Base-by-base conservation (phyloP, 2,888 invertebrate species). In the Sminthurides aquaticus region DNA sequence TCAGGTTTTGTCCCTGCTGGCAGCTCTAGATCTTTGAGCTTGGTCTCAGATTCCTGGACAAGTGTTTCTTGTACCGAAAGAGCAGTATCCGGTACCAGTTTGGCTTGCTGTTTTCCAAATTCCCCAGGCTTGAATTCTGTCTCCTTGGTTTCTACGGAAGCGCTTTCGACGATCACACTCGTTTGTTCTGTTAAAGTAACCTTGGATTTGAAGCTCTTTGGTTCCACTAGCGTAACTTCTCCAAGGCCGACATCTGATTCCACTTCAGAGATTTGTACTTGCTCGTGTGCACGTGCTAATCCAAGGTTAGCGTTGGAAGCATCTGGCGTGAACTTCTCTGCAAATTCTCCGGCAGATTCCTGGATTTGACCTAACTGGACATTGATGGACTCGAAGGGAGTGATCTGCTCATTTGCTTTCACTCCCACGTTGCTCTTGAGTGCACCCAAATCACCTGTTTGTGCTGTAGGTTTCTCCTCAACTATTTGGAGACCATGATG, bases 231-330 rank as follows among this genome's bases (percentile, higher is more conserved):
- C 2, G 27, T 27, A 11, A 67, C 57, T 43, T 61, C 61, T 20
- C 61, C 67, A 3, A 67, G 20, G 2, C n/a, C 49, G 1, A 60
- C 56, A 24, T 64, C 60, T 1, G 60, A 24, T 20, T 61, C 57
- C 2, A 57, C 56, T 58, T 67, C 64, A 1, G 57, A 28, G 43
- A 64, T 54, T 61, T 67, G 57, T 25, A 64, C 49, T 5, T 64
- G 29, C 25, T 64, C 58, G 15, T 20, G 28, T 1, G 58, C 64
- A 3, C 64, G 64, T 11, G 26, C 34, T n/a, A 64, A 18, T 2
- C 52, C 64, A 3, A 24, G 24, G 25, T 29, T 58, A n/a, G 64
- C 64, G 1, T 64, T 49, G 25, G 49, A 64, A 8, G 64, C 34
- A 18, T 49, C 34, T 8, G 64, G 64, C 26, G 24, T 58, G 56